Evolutionary conservation across 1,140 invertebrate genomes (phyloP).

Genomic region (Gonioctena quinquepunctata): DNA sequence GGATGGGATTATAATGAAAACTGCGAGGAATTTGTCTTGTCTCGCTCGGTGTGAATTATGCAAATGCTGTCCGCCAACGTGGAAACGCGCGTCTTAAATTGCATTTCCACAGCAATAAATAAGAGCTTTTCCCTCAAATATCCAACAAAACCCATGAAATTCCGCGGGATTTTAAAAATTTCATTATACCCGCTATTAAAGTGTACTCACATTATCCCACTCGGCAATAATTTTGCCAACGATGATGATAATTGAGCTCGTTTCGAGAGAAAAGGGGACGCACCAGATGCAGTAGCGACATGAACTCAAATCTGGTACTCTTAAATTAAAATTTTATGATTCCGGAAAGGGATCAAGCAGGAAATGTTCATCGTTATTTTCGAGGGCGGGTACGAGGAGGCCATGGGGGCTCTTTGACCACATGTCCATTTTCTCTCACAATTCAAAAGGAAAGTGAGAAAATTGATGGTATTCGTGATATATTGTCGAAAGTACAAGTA

Average conservation of each 20-base stretch:
- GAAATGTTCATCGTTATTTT: too few species aligned
- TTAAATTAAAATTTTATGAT: too few species aligned
- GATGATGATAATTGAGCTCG: slow-evolving; percentile 3
- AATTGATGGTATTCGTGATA: too few species aligned
- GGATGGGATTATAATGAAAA: slow-evolving; percentile 49
- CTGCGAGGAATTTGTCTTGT: slow-evolving; percentile 50
- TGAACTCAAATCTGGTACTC: too few species aligned
- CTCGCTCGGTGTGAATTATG: slow-evolving; percentile 48
- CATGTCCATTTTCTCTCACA: too few species aligned
- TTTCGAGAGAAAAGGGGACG: not conserved
- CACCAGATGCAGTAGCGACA: not conserved
- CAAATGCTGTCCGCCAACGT: slow-evolving; percentile 48
- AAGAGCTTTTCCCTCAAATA: slow-evolving; percentile 34
- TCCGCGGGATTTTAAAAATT: slow-evolving; percentile 16
- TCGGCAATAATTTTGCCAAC: not conserved
- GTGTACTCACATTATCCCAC: not conserved
- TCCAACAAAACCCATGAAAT: slow-evolving; percentile 20
- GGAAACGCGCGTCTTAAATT: slow-evolving; percentile 48
- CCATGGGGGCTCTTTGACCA: too few species aligned
- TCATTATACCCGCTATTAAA: slow-evolving; percentile 14
- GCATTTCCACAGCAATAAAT: slow-evolving; percentile 48
- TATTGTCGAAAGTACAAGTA: too few species aligned
- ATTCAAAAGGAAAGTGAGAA: too few species aligned
- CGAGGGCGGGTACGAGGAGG: too few species aligned
- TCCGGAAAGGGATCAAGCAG: too few species aligned